These are phyloP conservation scores for Haliclona indistincta DNA, from an alignment of 37 sponge, comb jelly and placozoan genomes.

Conservation along the genomic window DNA sequence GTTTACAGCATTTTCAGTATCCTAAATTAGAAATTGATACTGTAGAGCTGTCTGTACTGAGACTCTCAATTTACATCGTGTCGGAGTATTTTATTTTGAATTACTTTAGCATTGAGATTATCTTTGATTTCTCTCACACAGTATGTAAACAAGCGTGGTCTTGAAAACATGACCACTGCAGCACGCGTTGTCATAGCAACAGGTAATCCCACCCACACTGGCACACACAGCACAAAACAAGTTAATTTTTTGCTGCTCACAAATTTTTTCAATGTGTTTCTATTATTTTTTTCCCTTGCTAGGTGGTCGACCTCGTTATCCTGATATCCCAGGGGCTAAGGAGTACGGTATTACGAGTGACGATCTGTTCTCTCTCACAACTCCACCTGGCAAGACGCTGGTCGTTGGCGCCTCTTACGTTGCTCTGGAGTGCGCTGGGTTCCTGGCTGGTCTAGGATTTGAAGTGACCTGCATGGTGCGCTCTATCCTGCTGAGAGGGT, in stretches of 20 bases:
- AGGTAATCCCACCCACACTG: no score
- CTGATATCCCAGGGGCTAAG: constrained; percentile 93
- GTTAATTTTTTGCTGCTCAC: no score
- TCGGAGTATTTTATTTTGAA: no score
- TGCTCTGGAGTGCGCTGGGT: constrained; percentile 99
- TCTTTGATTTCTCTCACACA: constrained; percentile 26
- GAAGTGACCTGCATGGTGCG: constrained; percentile 93
- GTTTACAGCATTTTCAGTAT: no score
- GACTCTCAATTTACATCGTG: no score
- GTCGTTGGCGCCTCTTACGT: constrained; percentile 97
- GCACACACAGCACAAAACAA: no score
- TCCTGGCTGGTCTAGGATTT: constrained; percentile 87
- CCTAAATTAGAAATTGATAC: no score
- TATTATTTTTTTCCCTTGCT: not conserved
- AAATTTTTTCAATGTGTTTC: no score
- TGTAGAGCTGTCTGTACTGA: no score
- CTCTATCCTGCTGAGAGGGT: constrained; percentile 95
- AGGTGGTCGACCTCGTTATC: constrained; percentile 92
- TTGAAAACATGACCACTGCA: constrained; percentile 74
- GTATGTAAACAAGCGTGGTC: constrained; percentile 78
- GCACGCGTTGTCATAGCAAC: constrained; percentile 86
- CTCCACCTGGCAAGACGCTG: constrained; percentile 93
- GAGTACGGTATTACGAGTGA: constrained; percentile 97
- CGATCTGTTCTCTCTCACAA: constrained; percentile 89
- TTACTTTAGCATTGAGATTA: no score